Conservation (phyloP, 2,113 vertebrate species). For the Oncorhynchus kisutch region DNA sequence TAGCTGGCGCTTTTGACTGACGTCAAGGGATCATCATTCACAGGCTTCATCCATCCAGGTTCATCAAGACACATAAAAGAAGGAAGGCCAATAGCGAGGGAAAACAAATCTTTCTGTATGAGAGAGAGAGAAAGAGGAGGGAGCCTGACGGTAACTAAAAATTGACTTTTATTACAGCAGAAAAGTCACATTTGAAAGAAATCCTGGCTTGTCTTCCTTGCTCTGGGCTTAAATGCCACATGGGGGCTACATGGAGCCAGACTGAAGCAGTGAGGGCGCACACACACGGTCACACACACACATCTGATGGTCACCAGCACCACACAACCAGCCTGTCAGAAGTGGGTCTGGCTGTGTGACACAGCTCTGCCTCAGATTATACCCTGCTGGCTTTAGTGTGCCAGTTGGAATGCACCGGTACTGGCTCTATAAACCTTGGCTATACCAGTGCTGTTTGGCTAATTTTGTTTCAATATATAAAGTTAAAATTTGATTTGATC, state of each 20-base stretch:
- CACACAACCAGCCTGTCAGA: constrained; percentile 12
- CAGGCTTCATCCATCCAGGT: constrained; percentile 11
- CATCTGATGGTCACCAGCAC: constrained; percentile 3
- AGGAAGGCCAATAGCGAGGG: not conserved
- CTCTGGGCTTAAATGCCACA: constrained; percentile 32
- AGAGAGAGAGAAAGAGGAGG: not conserved
- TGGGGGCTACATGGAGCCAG: constrained; percentile 20
- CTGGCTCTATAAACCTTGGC: constrained; percentile 19
- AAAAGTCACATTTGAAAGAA: constrained; percentile 15
- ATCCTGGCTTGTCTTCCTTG: constrained; percentile 21
- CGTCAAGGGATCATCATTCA: not conserved
- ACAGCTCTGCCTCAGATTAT: constrained; percentile 25
- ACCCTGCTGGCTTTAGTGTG: constrained; percentile 30
- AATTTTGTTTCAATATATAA: constrained; percentile 20
- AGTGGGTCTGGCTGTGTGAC: constrained; percentile 17
- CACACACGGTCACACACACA: constrained; percentile 18
- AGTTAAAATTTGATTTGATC: constrained; percentile 32
- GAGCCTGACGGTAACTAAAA: not conserved
- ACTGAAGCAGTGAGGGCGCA: constrained; percentile 23
- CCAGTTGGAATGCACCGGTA: constrained; percentile 39
- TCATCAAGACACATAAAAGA: constrained; percentile 1
- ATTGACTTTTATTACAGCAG: constrained; percentile 6
- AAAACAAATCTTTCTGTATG: not conserved
- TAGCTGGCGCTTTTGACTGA: constrained; percentile 15
- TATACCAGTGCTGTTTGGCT: constrained; percentile 5